phyloP scores from a whole-genome alignment of 2,888 invertebrate genomes.

The Lasius fuliginosus region DNA sequence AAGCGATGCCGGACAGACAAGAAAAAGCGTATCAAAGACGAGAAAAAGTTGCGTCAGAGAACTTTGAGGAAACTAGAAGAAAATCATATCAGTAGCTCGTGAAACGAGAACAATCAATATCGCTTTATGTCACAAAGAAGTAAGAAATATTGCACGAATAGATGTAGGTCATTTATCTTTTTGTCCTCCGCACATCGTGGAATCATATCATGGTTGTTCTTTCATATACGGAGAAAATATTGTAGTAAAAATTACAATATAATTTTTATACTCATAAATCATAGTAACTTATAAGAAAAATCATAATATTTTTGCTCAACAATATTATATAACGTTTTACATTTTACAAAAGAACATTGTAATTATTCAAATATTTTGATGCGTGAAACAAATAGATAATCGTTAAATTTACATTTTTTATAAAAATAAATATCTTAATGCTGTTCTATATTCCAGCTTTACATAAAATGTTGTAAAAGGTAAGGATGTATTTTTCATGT shows the following conservation, averaged over 20 bases:
- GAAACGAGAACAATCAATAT: conserved; percentile 39
- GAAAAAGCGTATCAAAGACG: background rate
- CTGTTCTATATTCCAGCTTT: background rate
- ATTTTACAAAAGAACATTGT: background rate
- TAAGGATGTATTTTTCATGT: too few relatives aligned
- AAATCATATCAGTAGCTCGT: conserved; percentile 8
- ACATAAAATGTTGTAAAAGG: background rate
- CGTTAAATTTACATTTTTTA: background rate
- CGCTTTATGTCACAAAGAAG: conserved; percentile 21
- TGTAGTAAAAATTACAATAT: background rate
- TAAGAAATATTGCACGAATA: conserved; percentile 26
- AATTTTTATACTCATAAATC: background rate
- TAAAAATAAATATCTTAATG: background rate
- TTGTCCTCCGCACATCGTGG: background rate
- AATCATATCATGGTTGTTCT: background rate
- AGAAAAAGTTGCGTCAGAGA: background rate
- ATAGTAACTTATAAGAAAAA: background rate
- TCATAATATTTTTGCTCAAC: background rate
- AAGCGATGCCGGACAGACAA: background rate
- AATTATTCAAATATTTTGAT: background rate
- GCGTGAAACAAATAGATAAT: background rate
- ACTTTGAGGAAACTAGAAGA: background rate
- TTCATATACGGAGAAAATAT: background rate
- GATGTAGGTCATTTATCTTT: conserved; percentile 34
- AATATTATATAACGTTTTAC: background rate